A percentile compares a stretch with the other conserved stretches of the same genome.
phyloP scores from a whole-genome alignment of 2,888 invertebrate genomes.

The Acrobasis consociella region DNA sequence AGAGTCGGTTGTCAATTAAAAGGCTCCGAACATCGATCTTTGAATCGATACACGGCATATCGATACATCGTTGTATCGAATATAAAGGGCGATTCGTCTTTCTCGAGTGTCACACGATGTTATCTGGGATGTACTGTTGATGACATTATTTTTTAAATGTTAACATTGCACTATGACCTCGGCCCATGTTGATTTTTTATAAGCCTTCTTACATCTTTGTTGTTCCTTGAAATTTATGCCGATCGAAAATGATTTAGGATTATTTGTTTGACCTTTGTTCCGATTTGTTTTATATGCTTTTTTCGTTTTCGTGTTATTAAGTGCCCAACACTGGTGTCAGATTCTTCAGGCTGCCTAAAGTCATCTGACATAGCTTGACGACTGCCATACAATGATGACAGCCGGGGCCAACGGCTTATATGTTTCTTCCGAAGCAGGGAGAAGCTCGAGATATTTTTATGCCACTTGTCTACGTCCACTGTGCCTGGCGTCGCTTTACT shows the following conservation, averaged over 20 bases:
- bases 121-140: conserved; percentile 57
- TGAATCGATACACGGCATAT: conserved; percentile 53
- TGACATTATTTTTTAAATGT: conserved; percentile 54
- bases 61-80: conserved; percentile 55
- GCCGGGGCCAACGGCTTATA: no score
- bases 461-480: no score
- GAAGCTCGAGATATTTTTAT: no score
- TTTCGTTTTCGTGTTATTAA: no score
- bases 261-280: not conserved
- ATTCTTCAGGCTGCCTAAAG: no score
- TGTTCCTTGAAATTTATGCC: not conserved
- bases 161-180: conserved; percentile 46
- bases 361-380: no score
- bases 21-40: conserved; percentile 58
- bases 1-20: conserved; percentile 60
- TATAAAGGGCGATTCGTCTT: conserved; percentile 59
- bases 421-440: no score
- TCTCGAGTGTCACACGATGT: conserved; percentile 62
- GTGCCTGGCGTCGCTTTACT: no score
- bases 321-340: no score
- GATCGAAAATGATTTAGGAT: not conserved
- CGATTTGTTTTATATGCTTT: not conserved
- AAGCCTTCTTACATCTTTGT: not conserved
- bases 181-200: not conserved
- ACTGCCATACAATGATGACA: no score